Evolutionary conservation across 2,113 vertebrate genomes (phyloP).

Genomic region (Tachysurus fulvidraco): DNA sequence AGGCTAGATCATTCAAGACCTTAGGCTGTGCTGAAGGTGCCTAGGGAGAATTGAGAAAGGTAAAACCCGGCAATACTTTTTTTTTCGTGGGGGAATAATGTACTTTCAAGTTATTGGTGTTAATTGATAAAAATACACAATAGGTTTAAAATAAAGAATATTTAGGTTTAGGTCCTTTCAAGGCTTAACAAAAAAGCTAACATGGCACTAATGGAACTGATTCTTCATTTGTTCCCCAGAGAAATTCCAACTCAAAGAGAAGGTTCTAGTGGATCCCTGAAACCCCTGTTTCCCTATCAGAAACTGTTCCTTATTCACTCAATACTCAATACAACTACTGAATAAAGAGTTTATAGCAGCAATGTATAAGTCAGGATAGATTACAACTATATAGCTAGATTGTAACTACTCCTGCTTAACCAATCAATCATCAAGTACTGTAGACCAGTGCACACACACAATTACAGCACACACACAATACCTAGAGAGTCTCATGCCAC

Average conservation of each 20-base stretch:
- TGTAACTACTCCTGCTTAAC: no score
- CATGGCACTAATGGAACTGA: neutral
- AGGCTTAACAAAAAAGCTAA: neutral
- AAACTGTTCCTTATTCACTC: neutral
- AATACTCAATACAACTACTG: no score
- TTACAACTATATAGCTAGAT: no score
- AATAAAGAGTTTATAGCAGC: no score
- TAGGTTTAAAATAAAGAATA: neutral
- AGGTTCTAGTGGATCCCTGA: neutral
- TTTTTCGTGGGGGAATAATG: neutral
- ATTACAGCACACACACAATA: no score
- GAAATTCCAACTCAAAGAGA: neutral
- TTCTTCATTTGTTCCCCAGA: neutral
- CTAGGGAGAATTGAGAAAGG: conserved; percentile 32
- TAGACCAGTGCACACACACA: no score
- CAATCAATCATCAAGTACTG: no score
- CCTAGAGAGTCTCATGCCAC: no score
- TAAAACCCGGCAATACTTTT: neutral
- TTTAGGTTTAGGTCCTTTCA: neutral
- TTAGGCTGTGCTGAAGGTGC: conserved; percentile 45
- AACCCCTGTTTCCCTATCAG: neutral
- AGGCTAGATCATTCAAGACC: conserved; percentile 57
- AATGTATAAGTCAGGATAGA: no score
- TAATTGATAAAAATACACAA: no score
- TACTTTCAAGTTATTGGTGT: no score